Evolutionary conservation across 2,113 vertebrate species (phyloP).

Genomic region (Origma solitaria): DNA sequence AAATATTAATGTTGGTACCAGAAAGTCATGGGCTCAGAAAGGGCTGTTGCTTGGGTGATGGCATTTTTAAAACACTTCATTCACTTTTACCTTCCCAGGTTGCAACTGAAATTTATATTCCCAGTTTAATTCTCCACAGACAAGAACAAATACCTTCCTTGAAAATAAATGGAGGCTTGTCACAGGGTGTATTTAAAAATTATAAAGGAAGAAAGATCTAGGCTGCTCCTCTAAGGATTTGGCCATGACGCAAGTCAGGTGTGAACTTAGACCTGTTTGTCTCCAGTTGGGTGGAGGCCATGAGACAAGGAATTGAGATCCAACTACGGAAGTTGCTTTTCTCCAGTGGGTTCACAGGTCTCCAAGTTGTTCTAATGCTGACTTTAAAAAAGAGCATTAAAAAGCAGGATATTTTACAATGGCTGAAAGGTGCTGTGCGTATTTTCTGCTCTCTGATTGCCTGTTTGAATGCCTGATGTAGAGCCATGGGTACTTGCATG

Average conservation of each 20-base stretch:
- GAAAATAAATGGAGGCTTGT: background rate
- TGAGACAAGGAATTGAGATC: background rate
- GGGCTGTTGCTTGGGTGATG: background rate
- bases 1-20: background rate
- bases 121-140: background rate
- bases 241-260: background rate
- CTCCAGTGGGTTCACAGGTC: background rate
- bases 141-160: background rate
- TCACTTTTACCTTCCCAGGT: background rate
- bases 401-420: background rate
- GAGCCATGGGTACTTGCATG: background rate
- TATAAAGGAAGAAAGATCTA: background rate
- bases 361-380: background rate
- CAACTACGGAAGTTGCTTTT: background rate
- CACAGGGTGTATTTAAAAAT: background rate
- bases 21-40: background rate
- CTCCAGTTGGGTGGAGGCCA: background rate
- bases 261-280: background rate
- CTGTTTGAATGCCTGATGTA: background rate
- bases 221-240: background rate
- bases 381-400: background rate
- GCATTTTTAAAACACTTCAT: background rate
- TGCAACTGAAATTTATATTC: background rate
- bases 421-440: background rate
- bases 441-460: background rate